Evolutionary conservation across 1,140 invertebrate species (phyloP), one percentile per base, ranked within the genome.

Genomic region (Dinothrombium tinctorium): DNA sequence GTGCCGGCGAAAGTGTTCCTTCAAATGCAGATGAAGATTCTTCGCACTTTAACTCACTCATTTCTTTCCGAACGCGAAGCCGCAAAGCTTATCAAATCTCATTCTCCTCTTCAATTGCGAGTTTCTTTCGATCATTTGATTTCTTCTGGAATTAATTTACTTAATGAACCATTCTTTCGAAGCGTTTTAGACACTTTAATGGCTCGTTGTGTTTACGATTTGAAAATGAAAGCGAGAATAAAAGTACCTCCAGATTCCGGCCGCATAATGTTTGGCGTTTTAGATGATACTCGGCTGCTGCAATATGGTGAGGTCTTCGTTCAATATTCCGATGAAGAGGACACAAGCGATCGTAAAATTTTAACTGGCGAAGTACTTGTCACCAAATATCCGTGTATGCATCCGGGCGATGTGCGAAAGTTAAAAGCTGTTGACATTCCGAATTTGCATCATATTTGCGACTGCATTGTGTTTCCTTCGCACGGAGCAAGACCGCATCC

Each of bases 381-480:
- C 12, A 56, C 57, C 3, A 60, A 62, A 44, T 61, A 56, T 49
- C 59, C 59, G 11, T 58, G 54, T 33, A 52, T 59, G 28, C 54
- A 59, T 42, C 49, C 56, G 4, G 60, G 60, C 15, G 59, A 61
- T 50, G 53, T 60, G 9, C 49, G 59, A 42, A 57, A 57, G 28
- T 53, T 62, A 29, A 39, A 35, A 23, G 54, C 58, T 14, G 48
- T 62, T 31, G 51, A 59, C 47, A 37, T 55, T 5, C 50, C 53
- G 0, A 47, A 45, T 12, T 44, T 61, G 11, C 43, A 47, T 32
- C 54, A 61, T 46, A 45, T 62, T 11, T 42, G 45, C 21, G 61
- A 61, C 46, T 61, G 60, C 26, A 51, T 61, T 22, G 59, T 63
- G 1, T 61, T 63, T 44, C 61, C 59, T 6, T 33, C 47, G 6